Percentiles rank a stretch among this genome's conserved stretches.
These are phyloP conservation scores for Holocentrus rufus DNA, from an alignment of 2,797 vertebrate genomes.

Conservation along the genomic window DNA sequence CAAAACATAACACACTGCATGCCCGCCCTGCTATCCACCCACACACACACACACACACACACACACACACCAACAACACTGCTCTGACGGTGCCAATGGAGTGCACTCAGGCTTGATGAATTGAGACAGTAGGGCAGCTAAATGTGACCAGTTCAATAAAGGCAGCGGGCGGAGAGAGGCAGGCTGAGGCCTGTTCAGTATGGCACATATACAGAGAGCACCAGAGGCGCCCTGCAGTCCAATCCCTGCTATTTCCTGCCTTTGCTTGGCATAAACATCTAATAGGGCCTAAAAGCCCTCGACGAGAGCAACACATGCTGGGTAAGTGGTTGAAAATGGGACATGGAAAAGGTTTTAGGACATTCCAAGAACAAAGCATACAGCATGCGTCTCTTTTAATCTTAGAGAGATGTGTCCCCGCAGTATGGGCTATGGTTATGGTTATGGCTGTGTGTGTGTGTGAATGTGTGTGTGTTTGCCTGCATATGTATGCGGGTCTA, in stretches of 20 bases:
- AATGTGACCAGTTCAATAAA: conserved; percentile 70
- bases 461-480: not conserved
- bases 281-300: conserved; percentile 71
- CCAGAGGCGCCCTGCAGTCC: conserved; percentile 53
- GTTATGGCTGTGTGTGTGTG: conserved; percentile 3
- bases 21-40: conserved; percentile 5
- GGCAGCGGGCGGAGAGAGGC: conserved; percentile 52
- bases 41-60: conserved; percentile 52
- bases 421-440: conserved; percentile 13
- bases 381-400: conserved; percentile 55
- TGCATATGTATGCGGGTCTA: not conserved
- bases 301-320: conserved; percentile 68
- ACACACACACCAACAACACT: conserved; percentile 19
- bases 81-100: conserved; percentile 33
- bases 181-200: conserved; percentile 43
- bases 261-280: conserved; percentile 65
- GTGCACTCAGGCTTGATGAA: conserved; percentile 69
- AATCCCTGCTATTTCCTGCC: conserved; percentile 51
- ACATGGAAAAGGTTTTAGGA: conserved; percentile 74
- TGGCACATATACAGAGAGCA: conserved; percentile 52
- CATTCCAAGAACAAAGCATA: conserved; percentile 69
- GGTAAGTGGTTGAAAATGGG: conserved; percentile 74
- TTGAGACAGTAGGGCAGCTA: conserved; percentile 70
- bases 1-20: no score
- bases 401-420: conserved; percentile 49